Conservation (phyloP, 2,888 invertebrate species). For the Caenorhabditis drosophilae region DNA sequence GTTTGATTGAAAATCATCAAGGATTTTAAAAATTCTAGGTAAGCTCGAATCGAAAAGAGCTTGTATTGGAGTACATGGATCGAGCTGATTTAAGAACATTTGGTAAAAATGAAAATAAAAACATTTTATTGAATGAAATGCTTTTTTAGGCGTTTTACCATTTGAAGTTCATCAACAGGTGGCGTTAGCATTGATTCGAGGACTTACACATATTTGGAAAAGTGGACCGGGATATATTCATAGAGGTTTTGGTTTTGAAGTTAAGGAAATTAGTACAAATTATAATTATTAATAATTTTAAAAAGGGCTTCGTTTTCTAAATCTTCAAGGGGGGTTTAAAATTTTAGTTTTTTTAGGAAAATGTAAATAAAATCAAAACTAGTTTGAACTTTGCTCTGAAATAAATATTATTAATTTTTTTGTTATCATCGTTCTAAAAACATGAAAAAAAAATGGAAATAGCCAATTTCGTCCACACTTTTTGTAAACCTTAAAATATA, state of each 20-base stretch:
- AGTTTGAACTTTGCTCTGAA: too few relatives aligned
- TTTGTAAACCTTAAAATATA: too few relatives aligned
- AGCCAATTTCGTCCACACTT: too few relatives aligned
- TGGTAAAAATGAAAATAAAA: too few relatives aligned
- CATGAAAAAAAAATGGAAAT: too few relatives aligned
- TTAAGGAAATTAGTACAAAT: background rate
- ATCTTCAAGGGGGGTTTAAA: too few relatives aligned
- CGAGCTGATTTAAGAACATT: conserved; percentile 23
- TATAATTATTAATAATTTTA: background rate
- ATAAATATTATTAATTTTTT: too few relatives aligned
- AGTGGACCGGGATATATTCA: conserved; percentile 37
- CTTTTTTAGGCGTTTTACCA: conserved; percentile 21
- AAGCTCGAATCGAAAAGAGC: conserved; percentile 11
- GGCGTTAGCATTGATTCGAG: conserved; percentile 22
- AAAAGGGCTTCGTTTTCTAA: background rate
- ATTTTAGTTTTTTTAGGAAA: too few relatives aligned
- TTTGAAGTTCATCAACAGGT: conserved; percentile 23
- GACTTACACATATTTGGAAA: conserved; percentile 22
- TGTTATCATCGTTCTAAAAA: too few relatives aligned
- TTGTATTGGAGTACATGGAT: conserved; percentile 33
- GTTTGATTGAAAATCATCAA: background rate
- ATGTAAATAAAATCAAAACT: too few relatives aligned
- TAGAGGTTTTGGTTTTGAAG: conserved; percentile 1
- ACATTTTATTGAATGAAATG: too few relatives aligned
- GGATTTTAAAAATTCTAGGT: background rate